These are phyloP conservation scores for Sesamia inferens DNA, from an alignment of 2,888 invertebrate species.

Conservation along the genomic window DNA sequence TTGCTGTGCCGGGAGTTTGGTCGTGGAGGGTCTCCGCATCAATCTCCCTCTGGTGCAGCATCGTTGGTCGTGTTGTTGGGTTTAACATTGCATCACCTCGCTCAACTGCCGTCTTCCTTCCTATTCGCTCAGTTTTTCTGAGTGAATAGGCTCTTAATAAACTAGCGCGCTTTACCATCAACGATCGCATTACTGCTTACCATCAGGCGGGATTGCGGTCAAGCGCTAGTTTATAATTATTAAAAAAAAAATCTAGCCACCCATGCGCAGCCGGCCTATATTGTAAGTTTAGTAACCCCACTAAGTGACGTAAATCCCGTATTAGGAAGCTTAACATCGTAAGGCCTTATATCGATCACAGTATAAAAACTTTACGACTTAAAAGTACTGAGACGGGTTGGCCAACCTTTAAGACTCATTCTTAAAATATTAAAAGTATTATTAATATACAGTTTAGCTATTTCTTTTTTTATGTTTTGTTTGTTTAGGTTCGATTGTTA, in stretches of 20 bases:
- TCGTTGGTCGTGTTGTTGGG: no score
- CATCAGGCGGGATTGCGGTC: no score
- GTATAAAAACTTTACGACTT: constrained; percentile 37
- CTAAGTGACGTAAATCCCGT: constrained; percentile 31
- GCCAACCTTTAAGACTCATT: constrained; percentile 22
- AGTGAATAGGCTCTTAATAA: no score
- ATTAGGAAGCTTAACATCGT: constrained; percentile 16
- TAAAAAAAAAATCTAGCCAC: background rate
- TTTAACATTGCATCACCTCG: no score
- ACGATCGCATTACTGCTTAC: no score
- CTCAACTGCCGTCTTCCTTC: no score
- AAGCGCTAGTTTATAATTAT: no score
- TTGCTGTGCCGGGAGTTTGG: no score
- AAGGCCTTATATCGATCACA: constrained; percentile 5
- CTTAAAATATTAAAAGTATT: constrained; percentile 2
- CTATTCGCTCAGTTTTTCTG: no score
- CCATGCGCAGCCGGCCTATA: constrained; percentile 10
- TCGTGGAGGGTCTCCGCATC: no score
- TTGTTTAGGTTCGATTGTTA: background rate
- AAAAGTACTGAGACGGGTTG: constrained; percentile 22
- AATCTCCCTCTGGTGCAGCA: no score
- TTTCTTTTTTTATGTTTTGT: background rate
- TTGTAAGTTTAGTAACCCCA: constrained; percentile 37
- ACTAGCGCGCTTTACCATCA: no score
- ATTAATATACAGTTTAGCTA: background rate